Percentiles rank a stretch among this genome's conserved stretches.
These are phyloP conservation scores for Polyodon spathula DNA, from an alignment of 2,113 vertebrate genomes.

Conservation along the genomic window DNA sequence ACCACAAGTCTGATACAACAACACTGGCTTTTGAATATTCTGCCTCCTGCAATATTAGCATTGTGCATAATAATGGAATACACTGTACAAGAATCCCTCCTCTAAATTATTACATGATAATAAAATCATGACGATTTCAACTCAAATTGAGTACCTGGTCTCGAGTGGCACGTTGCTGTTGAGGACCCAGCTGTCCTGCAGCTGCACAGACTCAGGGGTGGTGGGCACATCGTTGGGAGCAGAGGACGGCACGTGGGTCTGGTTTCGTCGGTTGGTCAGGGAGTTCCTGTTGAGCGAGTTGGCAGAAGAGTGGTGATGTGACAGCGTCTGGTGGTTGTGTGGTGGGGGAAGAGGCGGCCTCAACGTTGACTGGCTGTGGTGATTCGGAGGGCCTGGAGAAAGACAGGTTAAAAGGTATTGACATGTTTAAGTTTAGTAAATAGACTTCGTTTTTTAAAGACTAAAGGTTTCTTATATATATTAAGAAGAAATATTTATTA, in stretches of 20 bases:
- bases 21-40: too few species aligned
- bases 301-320: constrained; percentile 88
- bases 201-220: constrained; percentile 93
- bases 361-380: constrained; percentile 91
- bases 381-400: constrained; percentile 80
- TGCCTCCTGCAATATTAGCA: too few species aligned
- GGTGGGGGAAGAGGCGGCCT: constrained; percentile 90
- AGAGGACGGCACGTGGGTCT: constrained; percentile 75
- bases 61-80: too few species aligned
- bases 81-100: too few species aligned
- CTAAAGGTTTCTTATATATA: too few species aligned
- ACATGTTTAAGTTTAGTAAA: too few species aligned
- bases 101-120: too few species aligned
- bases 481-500: too few species aligned
- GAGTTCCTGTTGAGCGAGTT: constrained; percentile 98
- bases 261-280: constrained; percentile 81
- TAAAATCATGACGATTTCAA: too few species aligned
- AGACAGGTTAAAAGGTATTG: constrained; percentile 13
- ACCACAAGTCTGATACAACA: too few species aligned
- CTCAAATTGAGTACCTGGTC: constrained; percentile 70
- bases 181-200: constrained; percentile 98
- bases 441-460: too few species aligned
- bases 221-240: constrained; percentile 86
- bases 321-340: constrained; percentile 90
- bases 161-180: constrained; percentile 96